These are phyloP conservation scores for Andricus grossulariae DNA, from an alignment of 1,140 invertebrate species.

Conservation along the genomic window DNA sequence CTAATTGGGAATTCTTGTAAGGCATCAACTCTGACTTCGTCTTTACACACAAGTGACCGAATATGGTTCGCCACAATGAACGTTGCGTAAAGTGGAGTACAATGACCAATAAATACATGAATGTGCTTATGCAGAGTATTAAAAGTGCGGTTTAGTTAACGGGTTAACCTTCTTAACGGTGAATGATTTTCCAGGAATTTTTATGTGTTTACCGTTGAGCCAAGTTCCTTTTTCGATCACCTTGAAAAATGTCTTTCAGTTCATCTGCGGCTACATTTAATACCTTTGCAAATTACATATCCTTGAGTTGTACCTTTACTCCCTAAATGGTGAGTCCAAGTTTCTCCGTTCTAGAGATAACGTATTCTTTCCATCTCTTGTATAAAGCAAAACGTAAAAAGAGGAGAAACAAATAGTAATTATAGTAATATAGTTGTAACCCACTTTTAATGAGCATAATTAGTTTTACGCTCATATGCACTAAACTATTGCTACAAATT, in stretches of 20 bases:
- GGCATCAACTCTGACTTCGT: too few species aligned
- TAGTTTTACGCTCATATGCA: neutral
- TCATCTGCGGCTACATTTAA: conserved; percentile 6
- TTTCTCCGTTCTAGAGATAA: conserved; percentile 8
- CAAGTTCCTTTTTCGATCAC: conserved; percentile 15
- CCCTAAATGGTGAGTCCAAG: neutral
- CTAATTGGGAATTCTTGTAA: too few species aligned
- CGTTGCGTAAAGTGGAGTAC: too few species aligned
- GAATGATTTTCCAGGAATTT: conserved; percentile 12
- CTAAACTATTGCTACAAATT: conserved; percentile 9
- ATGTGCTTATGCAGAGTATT: neutral
- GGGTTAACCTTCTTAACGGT: conserved; percentile 20
- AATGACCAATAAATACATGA: too few species aligned
- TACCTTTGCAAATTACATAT: conserved; percentile 31
- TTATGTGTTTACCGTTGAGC: conserved; percentile 15
- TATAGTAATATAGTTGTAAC: neutral
- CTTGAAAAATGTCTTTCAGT: conserved; percentile 25
- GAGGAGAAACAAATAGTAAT: conserved; percentile 14
- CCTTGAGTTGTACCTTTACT: conserved; percentile 11
- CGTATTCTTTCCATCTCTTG: conserved; percentile 15
- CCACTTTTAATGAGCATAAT: neutral
- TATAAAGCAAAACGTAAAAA: neutral
- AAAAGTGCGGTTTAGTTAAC: neutral
- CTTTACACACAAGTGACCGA: too few species aligned
- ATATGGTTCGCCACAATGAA: too few species aligned